Base-by-base conservation (phyloP, 2,888 invertebrate genomes). In the Neria commutata region DNA sequence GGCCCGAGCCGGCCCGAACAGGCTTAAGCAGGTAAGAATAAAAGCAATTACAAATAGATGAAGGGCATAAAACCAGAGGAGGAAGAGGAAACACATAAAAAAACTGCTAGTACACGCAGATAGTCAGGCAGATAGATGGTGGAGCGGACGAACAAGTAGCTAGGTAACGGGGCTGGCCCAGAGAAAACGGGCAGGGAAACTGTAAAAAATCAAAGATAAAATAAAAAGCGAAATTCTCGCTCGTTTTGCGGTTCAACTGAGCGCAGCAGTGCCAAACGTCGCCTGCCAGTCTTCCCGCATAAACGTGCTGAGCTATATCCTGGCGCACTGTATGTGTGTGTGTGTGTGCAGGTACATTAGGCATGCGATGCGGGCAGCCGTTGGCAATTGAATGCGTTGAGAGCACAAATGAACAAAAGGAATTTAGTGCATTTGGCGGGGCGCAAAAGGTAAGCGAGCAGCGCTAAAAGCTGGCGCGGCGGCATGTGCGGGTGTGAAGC, bases 201-300 rank as follows among this genome's bases (percentile, higher is more conserved):
- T 42, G 19, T 21, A 21, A 58, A 60, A 65, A 67, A 69, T 65
- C 62, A 65, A 54, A 67, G 63, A 62, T 64, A 59, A 64, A 64
- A 67, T 65, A 65, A 66, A 68, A 66, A 67, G 61, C 60, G 62
- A 64, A 62, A 67, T 66, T 64, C 65, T 67, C 72, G 70, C 67
- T 72, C 70, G 69, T 76, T 76, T 77, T 76, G 73, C 64, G 70
- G 75, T 75, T 78, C 74, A 76, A 77, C 75, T 71, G 74, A 76
- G 76, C 76, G 75, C 69, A 72, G 37, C 42, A 17, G 40, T 24
- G 51, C 11, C n/a, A n/a, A n/a, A n/a, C n/a, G n/a, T n/a, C n/a
- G n/a, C n/a, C n/a, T n/a, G n/a, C n/a, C n/a, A n/a, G n/a, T n/a
- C n/a, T n/a, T n/a, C n/a, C n/a, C n/a, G n/a, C n/a, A n/a, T n/a